A percentile compares a stretch with the other conserved stretches of the same genome.
Conservation (phyloP, 2,113 vertebrate species). For the Eudyptes chrysolophus region DNA sequence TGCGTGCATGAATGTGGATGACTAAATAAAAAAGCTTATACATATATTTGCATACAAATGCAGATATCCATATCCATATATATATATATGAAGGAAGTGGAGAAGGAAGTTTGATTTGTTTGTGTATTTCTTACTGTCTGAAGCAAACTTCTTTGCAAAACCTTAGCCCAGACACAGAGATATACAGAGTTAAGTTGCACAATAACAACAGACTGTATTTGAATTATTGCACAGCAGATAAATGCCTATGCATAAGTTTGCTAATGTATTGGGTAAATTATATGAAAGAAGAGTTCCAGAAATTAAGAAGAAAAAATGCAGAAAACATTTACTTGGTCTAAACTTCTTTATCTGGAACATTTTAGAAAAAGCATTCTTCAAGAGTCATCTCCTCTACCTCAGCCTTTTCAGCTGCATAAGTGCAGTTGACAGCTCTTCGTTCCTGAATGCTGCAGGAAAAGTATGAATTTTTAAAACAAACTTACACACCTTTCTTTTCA, state of each 20-base stretch:
- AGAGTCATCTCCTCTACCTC: not conserved
- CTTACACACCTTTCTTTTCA: not conserved
- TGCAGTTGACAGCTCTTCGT: not conserved
- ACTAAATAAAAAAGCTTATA: not conserved
- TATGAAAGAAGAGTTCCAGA: not conserved
- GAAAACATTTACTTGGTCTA: not conserved
- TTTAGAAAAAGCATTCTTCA: not conserved
- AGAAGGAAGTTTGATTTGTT: not conserved
- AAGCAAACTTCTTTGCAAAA: not conserved
- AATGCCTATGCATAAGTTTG: not conserved
- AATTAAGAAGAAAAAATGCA: not conserved
- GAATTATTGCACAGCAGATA: not conserved
- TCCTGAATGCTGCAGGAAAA: not conserved
- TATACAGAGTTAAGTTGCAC: not conserved
- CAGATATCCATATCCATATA: not conserved
- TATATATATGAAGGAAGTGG: not conserved
- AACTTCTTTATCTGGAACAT: not conserved
- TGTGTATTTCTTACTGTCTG: not conserved
- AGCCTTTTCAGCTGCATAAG: not conserved
- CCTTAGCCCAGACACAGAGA: not conserved
- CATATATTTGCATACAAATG: not conserved
- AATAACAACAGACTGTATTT: not conserved
- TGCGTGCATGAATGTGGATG: not conserved
- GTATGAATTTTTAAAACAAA: conserved; percentile 20
- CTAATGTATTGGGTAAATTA: not conserved